phyloP scores from a whole-genome alignment of 2,113 vertebrate species.

The Dendropsophus ebraccatus region DNA sequence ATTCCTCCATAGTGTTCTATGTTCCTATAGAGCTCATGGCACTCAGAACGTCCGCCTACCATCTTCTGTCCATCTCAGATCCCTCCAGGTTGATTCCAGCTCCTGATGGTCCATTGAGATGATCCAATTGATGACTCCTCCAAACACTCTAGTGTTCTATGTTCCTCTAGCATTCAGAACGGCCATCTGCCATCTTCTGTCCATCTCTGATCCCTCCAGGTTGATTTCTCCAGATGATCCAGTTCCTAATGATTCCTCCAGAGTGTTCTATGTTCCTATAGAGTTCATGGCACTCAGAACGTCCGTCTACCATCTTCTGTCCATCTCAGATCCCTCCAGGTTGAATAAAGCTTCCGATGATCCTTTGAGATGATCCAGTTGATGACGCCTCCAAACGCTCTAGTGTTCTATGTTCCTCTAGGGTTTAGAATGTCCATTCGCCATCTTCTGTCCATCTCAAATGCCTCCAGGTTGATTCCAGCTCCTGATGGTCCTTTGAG shows the following conservation, averaged over 20 bases:
- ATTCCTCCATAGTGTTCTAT: not conserved
- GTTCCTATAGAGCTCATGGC: not conserved
- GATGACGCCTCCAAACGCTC: not conserved
- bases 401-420: too few species aligned
- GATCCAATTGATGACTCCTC: not conserved
- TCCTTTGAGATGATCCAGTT: not conserved
- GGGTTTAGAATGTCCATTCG: too few species aligned
- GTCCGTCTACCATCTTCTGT: too few species aligned
- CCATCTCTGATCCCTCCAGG: not conserved
- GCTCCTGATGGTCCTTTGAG: not conserved
- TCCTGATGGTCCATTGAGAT: not conserved
- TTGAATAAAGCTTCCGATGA: not conserved
- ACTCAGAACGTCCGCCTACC: too few species aligned
- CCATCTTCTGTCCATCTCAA: too few species aligned
- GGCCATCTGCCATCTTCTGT: not conserved
- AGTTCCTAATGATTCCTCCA: not conserved
- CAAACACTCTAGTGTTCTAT: too few species aligned
- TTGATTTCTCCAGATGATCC: not conserved
- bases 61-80: too few species aligned
- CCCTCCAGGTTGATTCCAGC: not conserved
- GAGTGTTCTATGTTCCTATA: not conserved
- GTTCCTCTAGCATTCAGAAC: too few species aligned
- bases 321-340: too few species aligned
- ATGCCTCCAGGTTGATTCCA: not conserved
- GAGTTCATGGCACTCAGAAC: too few species aligned